Conservation (phyloP, 2,797 vertebrate species). For the Gymnocypris eckloni region DNA sequence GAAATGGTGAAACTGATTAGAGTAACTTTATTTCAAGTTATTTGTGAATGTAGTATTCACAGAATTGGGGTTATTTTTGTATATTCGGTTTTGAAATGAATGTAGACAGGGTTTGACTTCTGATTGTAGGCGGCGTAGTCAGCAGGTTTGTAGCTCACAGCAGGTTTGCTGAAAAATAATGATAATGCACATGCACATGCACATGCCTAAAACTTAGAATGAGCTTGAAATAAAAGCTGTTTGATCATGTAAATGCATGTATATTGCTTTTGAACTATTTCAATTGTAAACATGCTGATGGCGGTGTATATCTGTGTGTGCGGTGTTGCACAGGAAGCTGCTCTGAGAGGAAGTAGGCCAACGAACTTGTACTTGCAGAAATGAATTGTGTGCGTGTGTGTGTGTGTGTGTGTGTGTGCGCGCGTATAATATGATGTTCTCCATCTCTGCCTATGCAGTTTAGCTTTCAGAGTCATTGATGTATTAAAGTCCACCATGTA, state of each 20-base stretch:
- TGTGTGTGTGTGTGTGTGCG: slow-evolving; percentile 39
- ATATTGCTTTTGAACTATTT: background rate
- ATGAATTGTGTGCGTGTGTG: slow-evolving; percentile 35
- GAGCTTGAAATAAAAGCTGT: background rate
- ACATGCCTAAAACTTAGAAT: background rate
- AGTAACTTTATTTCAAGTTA: background rate
- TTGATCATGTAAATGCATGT: background rate
- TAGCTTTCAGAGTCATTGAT: background rate
- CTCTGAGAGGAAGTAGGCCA: slow-evolving; percentile 66
- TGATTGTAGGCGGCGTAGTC: background rate
- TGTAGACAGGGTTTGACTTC: background rate
- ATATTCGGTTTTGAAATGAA: background rate
- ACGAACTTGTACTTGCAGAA: slow-evolving; percentile 54
- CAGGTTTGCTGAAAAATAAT: background rate
- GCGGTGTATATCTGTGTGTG: slow-evolving; percentile 45
- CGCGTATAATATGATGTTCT: background rate
- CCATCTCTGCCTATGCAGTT: background rate
- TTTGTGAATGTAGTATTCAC: background rate
- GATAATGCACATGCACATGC: background rate
- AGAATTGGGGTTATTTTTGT: background rate
- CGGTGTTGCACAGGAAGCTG: slow-evolving; percentile 75
- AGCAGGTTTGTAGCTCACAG: background rate
- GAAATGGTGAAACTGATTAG: background rate
- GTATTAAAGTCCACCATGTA: background rate
- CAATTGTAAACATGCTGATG: slow-evolving; percentile 38